Conservation (phyloP, 2,888 invertebrate genomes). For the Clusia tigrina region DNA sequence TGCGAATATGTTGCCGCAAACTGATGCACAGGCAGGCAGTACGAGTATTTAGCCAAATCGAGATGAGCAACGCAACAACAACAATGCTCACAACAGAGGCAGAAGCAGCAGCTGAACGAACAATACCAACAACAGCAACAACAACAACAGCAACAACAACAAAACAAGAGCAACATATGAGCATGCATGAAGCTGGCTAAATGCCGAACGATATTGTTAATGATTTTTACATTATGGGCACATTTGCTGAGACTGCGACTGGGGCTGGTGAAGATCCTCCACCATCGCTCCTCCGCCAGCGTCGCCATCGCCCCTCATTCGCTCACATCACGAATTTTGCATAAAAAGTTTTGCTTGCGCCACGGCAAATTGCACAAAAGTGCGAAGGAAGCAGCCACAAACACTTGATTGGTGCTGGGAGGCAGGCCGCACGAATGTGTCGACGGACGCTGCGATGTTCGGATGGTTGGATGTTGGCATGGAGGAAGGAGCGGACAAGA, state of each 20-base stretch:
- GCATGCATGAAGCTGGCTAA: slow-evolving; percentile 3
- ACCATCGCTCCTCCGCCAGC: neutral
- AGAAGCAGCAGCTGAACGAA: no score
- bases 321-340: neutral
- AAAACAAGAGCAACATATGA: neutral
- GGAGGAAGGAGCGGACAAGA: no score
- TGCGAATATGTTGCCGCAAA: neutral
- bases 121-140: no score
- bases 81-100: no score
- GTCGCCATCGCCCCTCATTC: neutral
- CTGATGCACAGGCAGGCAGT: neutral
- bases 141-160: neutral
- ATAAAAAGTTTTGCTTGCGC: neutral
- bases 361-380: no score
- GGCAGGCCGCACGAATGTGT: no score
- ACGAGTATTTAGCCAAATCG: neutral
- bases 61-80: neutral
- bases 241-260: no score
- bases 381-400: no score
- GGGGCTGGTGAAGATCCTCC: no score
- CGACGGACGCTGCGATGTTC: no score
- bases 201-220: slow-evolving; percentile 20
- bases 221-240: no score
- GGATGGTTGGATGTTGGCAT: no score
- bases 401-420: neutral